Conservation (phyloP, 2,113 vertebrate genomes). For the Chaenogobius annularis region DNA sequence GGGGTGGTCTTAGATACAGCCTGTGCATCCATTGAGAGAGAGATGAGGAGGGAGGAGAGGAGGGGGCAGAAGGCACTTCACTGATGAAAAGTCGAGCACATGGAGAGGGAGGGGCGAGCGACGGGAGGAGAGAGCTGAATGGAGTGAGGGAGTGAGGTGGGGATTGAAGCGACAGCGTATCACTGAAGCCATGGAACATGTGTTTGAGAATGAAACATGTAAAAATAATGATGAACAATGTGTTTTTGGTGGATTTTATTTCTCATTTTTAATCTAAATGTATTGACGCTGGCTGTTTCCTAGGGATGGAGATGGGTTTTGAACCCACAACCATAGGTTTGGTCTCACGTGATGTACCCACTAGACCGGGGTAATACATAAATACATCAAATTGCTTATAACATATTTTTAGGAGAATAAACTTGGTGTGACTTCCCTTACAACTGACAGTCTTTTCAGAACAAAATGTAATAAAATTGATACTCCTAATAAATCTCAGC, state of each 20-base stretch:
- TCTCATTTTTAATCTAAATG: not conserved
- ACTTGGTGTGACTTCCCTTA: no score
- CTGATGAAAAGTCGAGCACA: not conserved
- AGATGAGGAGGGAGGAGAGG: constrained; percentile 17
- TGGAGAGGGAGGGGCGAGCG: constrained; percentile 29
- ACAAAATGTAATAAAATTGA: no score
- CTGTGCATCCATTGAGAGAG: constrained; percentile 55
- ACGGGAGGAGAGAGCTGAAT: constrained; percentile 40
- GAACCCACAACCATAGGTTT: no score
- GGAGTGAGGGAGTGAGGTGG: constrained; percentile 17
- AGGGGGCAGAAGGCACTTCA: constrained; percentile 25
- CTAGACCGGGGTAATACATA: no score
- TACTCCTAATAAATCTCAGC: no score
- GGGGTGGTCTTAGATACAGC: constrained; percentile 62
- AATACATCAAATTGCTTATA: no score
- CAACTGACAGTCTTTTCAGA: no score
- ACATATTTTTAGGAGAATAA: no score
- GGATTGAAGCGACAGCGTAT: not conserved
- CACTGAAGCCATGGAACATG: not conserved
- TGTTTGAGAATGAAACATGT: not conserved
- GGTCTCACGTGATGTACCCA: no score
- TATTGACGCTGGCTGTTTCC: not conserved
- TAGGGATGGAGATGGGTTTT: no score
- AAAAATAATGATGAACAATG: not conserved
- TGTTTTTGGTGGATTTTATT: no score